Evolutionary conservation across 2,797 vertebrate species (phyloP), one percentile per base, ranked within the genome.

Genomic region (Sorex maritimensis): DNA sequence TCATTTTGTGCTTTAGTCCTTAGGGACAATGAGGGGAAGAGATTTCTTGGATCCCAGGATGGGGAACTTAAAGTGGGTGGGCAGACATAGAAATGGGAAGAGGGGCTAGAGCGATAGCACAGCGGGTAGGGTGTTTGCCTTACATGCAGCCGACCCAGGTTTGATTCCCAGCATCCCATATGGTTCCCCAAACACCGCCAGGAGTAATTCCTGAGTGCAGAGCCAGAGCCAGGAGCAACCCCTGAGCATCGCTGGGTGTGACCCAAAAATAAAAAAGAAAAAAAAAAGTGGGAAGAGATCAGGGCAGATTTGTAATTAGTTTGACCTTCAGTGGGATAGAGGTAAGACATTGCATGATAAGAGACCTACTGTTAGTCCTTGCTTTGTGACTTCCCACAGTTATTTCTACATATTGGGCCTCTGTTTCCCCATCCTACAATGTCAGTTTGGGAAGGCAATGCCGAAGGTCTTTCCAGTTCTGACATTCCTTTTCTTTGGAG

Each of bases 371-470:
- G 6, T 28, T 34, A 30, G 19, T 24, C 30, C 44, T 78, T 67
- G 26, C 78, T 91, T 10, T 75, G 13, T 86, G 44, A 75, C 34
- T 87, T 80, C 84, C 38, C 65, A 81, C 11, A 90, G 11, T 41
- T 87, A 63, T 30, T 87, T 95, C 41, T 82, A 19, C 14, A 67
- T 5, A 8, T 10, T 28, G 13, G 30, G 3, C 6, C 49, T 95
- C 52, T 85, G 30, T 86, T 83, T 86, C 0, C 23, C 4, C 12
- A 86, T 14, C 46, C 52, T 82, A 72, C 79, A 84, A 75, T 61
- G 28, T 78, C 23, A 46, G 24, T 89, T 87, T 72, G 38, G 28
- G 30, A 81, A 74, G 28, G 15, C 2, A 73, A 34, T 52, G 49
- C 9, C 7, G 49, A 49, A 63, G 4, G 58, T n/a, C 23, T 82